These are phyloP conservation scores for Zenarchopterus dispar DNA, from an alignment of 2,797 vertebrate species.

Conservation along the genomic window DNA sequence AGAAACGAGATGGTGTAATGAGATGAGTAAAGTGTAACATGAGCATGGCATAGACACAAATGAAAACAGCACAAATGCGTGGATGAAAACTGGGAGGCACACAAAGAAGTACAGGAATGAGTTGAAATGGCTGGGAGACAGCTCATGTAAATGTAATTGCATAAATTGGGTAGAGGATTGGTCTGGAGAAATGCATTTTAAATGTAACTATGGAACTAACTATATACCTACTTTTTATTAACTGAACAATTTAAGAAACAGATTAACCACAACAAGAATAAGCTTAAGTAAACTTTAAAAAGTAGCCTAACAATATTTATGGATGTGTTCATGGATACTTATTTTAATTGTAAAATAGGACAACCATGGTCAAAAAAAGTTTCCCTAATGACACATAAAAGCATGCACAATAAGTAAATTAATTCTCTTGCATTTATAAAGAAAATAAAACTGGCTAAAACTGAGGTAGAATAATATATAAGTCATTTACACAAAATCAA, in stretches of 20 bases:
- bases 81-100: slow-evolving; percentile 25
- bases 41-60: slow-evolving; percentile 41
- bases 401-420: slow-evolving; percentile 12
- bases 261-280: background rate
- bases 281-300: background rate
- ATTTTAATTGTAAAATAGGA: slow-evolving; percentile 3
- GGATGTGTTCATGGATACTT: too few species aligned
- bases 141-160: slow-evolving; percentile 9
- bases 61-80: slow-evolving; percentile 24
- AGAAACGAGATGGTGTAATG: slow-evolving; percentile 67
- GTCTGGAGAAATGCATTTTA: background rate
- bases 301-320: too few species aligned
- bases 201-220: too few species aligned
- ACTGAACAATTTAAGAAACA: background rate
- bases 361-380: background rate
- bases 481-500: slow-evolving; percentile 5
- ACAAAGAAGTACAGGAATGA: slow-evolving; percentile 17
- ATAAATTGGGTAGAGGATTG: background rate
- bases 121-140: slow-evolving; percentile 8
- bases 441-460: background rate
- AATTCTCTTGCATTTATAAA: background rate
- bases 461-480: background rate
- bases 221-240: too few species aligned
- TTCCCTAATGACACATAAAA: slow-evolving; percentile 4
- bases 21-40: slow-evolving; percentile 50